Percentiles rank a stretch among this genome's conserved stretches.
Conservation (phyloP, 64 coral and sea anemone species). For the Hydrozoanthus tunicans region DNA sequence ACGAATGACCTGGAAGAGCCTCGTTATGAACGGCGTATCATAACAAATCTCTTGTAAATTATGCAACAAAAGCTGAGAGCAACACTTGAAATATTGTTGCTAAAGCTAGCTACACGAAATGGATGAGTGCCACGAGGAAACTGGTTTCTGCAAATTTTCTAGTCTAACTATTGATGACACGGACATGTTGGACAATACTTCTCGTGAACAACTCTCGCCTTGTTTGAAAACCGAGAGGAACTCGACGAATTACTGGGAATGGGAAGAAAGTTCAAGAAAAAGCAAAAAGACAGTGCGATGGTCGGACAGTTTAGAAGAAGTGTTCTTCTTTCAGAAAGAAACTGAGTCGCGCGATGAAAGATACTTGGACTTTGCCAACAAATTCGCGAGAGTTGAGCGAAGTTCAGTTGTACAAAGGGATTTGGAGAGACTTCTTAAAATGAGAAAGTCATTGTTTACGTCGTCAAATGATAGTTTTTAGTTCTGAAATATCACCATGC, state of each 20-base stretch:
- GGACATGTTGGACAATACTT: not conserved
- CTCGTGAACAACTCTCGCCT: not conserved
- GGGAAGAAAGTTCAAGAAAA: not conserved
- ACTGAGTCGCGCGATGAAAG: not conserved
- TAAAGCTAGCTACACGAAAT: not conserved
- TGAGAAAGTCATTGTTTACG: conserved; percentile 18
- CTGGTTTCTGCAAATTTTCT: not conserved
- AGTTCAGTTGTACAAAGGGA: conserved; percentile 1
- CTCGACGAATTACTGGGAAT: not conserved
- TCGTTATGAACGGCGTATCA: not conserved
- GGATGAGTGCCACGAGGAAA: not conserved
- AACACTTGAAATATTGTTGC: not conserved
- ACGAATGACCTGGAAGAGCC: not conserved
- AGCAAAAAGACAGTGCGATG: conserved; percentile 8
- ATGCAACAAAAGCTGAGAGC: not conserved
- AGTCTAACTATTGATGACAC: not conserved
- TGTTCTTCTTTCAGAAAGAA: conserved; percentile 9
- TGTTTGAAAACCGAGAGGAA: not conserved
- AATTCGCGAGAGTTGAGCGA: not conserved
- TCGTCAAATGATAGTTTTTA: conserved; percentile 10
- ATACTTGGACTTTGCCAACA: not conserved
- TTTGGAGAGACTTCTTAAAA: not conserved
- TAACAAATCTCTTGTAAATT: not conserved
- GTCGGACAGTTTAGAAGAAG: conserved; percentile 6
- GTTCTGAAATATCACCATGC: not conserved